phyloP scores from a whole-genome alignment of 2,888 invertebrate genomes.

The Acrobasis suavella region DNA sequence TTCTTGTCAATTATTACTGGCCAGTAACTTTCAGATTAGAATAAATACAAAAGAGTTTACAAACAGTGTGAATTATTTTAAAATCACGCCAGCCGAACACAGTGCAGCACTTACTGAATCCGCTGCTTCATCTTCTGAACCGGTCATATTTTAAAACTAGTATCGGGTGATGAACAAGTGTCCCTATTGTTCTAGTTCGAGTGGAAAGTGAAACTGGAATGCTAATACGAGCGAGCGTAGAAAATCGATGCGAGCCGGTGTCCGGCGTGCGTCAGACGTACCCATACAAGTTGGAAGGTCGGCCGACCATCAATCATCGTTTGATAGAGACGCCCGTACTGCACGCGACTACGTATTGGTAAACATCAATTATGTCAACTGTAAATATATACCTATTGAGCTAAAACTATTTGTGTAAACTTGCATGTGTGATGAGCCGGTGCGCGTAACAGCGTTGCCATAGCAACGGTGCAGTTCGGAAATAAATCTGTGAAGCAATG shows the following conservation, averaged over 20 bases:
- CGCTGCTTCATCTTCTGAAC: conserved; percentile 40
- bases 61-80: conserved; percentile 27
- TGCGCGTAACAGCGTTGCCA: conserved; percentile 57
- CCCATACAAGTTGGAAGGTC: conserved; percentile 62
- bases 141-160: conserved; percentile 40
- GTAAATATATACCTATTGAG: conserved; percentile 20
- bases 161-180: conserved; percentile 46
- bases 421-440: conserved; percentile 39
- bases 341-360: conserved; percentile 48
- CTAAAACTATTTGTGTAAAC: conserved; percentile 17
- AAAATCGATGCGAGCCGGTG: conserved; percentile 70
- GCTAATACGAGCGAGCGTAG: conserved; percentile 53
- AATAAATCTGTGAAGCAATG: conserved; percentile 54
- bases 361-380: conserved; percentile 33
- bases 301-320: conserved; percentile 60
- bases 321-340: conserved; percentile 42
- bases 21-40: background rate
- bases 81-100: conserved; percentile 32
- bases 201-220: conserved; percentile 68
- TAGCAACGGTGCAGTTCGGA: conserved; percentile 59
- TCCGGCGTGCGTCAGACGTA: conserved; percentile 58
- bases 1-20: background rate
- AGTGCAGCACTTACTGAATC: conserved; percentile 56
- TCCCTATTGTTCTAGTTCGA: conserved; percentile 55
- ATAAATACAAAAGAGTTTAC: background rate